Base-by-base conservation (phyloP, 2,113 vertebrate genomes). In the Camarhynchus parvulus region DNA sequence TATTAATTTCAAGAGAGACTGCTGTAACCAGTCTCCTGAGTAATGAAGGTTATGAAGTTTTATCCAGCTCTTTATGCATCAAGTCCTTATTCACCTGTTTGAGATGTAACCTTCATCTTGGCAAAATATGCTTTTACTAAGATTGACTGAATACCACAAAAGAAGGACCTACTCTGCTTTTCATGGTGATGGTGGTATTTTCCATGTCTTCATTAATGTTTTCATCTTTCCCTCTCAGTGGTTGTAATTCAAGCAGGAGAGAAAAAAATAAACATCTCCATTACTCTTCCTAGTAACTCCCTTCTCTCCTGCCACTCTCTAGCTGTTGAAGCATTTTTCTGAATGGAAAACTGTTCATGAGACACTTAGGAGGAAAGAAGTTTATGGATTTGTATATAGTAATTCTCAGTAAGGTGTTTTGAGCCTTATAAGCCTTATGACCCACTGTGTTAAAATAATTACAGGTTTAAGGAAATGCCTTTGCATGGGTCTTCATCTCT, bases 231-330 rank as follows among this genome's bases (percentile, higher is more conserved):
- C 5, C 21, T 74, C 31, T 88, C 19, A 5, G 11, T 64, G 21
- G 6, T 75, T 92, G 37, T 30, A 68, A 39, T 55, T 30, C 49
- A 93, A 75, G 50, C 17, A 82, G 41, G 30, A 87, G 49, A 18
- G 19, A 25, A 68, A 50, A 64, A 30, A 11, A 2, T 13, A n/a
- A 21, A 24, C 10, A 20, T 41, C 41, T 83, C 58, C 21, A 27
- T 81, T 74, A 39, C 8, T 76, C 68, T 83, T 89, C 44, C 28
- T 62, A 50, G 39, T 49, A 41, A 67, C 1, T 24, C 13, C 8
- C 7, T 27, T 37, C 6, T 13, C 6, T 3, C 4, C 6, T 1
- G 0, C 4, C 13, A 46, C 22, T 27, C 25, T 44, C 13, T 39
- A 77, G 46, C 25, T 75, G 70, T 52, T 82, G 30, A 78, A 58